Base-by-base conservation (phyloP, 1,140 invertebrate species). In the Triops cancriformis region DNA sequence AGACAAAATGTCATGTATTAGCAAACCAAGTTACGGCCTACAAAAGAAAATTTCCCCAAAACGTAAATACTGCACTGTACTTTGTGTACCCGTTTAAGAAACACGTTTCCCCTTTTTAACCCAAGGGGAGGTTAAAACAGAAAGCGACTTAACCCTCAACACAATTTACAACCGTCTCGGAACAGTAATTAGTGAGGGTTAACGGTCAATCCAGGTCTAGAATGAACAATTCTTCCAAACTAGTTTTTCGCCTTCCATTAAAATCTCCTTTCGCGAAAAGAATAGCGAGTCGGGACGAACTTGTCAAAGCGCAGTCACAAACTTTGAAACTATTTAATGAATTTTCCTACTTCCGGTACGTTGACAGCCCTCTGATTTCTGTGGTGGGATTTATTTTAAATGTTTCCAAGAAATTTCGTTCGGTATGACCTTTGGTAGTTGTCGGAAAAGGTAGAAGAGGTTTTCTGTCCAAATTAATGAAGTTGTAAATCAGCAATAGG, bases 381-480 rank as follows among this genome's bases (percentile, higher is more conserved):
- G 31, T 37, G 2, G 31, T 37, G 31, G 31, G 31, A 37, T 37
- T 37, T 37, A 4, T 37, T 2, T 37, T 2, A 37, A 37, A 37
- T 37, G 7, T 37, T 37, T 37, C 31, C 31, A 7, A 37, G 31
- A 64, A 23, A 23, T 64, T 64, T 64, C 10, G 51, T 64, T 64
- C 51, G 51, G 14, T 64, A 5, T 18, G 51, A 64, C 51, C 51
- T 23, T 64, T 64, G 14, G 51, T 23, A 14, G 14, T 64, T 64
- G 10, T 23, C 18, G 51, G 14, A 23, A 37, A 37, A 64, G 51
- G 14, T 64, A 14, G 51, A 23, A 64, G 23, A 64, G 51, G 51
- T 64, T 64, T 37, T 64, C 51, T 64, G 51, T 64, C 51, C 51
- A 64, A 64, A 23, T 64, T 64, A 64, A 64, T 64, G 51, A 64